Conservation (phyloP, 2,113 vertebrate species). For the Hydrolagus affinis region DNA sequence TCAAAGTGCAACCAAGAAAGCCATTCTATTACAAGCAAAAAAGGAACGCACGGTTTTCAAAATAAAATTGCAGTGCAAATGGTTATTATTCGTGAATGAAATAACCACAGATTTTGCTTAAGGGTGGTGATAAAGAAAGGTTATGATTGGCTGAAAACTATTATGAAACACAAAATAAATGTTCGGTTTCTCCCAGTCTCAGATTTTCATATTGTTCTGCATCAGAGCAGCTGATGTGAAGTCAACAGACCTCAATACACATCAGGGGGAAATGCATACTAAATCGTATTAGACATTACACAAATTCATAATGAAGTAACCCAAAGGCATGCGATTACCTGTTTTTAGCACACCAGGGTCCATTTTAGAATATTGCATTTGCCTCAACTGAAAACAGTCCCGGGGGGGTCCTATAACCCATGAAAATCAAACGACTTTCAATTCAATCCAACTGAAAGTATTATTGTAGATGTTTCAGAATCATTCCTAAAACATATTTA, state of each 20-base stretch:
- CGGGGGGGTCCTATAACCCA: not conserved
- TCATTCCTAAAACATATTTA: constrained; percentile 5
- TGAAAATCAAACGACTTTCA: constrained; percentile 22
- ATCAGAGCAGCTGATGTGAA: constrained; percentile 13
- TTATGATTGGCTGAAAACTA: constrained; percentile 8
- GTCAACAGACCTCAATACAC: not conserved
- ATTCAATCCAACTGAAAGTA: constrained; percentile 11
- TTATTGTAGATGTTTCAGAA: not conserved
- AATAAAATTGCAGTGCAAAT: not conserved
- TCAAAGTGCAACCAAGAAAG: not conserved
- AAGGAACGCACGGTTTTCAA: not conserved
- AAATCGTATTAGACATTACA: not conserved
- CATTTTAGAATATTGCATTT: constrained; percentile 2
- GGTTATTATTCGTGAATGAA: not conserved
- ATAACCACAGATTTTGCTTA: not conserved
- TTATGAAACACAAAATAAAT: not conserved
- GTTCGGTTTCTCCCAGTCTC: not conserved
- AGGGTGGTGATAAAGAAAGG: not conserved
- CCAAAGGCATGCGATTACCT: constrained; percentile 14
- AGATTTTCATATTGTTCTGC: not conserved
- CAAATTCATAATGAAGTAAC: constrained; percentile 18
- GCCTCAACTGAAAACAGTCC: constrained; percentile 7
- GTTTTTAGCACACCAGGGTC: not conserved
- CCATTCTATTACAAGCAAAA: constrained; percentile 3
- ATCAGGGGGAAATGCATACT: constrained; percentile 6